A percentile compares a stretch with the other conserved stretches of the same genome.
These are phyloP conservation scores for Paramacrobiotus metropolitanus DNA, from an alignment of 1,140 invertebrate species.

Conservation along the genomic window DNA sequence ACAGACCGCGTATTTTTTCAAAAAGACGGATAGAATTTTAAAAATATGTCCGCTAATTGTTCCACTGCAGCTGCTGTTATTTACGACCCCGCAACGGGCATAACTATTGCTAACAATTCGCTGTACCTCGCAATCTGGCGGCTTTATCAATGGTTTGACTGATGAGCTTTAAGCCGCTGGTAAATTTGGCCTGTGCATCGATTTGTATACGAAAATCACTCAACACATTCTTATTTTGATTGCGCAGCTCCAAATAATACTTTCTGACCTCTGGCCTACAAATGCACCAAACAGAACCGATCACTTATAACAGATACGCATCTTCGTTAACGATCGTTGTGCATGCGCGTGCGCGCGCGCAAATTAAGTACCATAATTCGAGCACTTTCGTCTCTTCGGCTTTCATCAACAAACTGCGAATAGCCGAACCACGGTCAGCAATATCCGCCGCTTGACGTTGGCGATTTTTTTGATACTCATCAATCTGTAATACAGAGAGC, in stretches of 20 bases:
- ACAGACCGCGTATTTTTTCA: too few relatives aligned
- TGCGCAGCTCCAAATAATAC: background rate
- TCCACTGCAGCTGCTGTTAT: too few relatives aligned
- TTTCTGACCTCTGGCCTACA: background rate
- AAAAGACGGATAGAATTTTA: too few relatives aligned
- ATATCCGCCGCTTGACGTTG: background rate
- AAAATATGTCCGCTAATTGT: too few relatives aligned
- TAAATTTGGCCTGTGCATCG: background rate
- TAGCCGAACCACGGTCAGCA: background rate
- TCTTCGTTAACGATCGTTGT: too few relatives aligned
- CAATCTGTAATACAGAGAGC: background rate
- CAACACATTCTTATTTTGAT: background rate
- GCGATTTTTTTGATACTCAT: background rate
- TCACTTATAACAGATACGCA: too few relatives aligned
- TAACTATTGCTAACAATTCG: too few relatives aligned
- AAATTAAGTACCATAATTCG: background rate
- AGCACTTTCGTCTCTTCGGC: background rate
- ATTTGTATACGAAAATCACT: background rate
- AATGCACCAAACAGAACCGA: background rate
- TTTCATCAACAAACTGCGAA: background rate
- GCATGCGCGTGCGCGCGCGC: too few relatives aligned
- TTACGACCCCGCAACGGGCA: too few relatives aligned
- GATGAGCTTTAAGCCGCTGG: background rate
- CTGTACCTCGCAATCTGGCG: background rate
- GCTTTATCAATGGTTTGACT: background rate